Evolutionary conservation across 2,888 invertebrate species (phyloP).

Genomic region (Oscheius onirici): DNA sequence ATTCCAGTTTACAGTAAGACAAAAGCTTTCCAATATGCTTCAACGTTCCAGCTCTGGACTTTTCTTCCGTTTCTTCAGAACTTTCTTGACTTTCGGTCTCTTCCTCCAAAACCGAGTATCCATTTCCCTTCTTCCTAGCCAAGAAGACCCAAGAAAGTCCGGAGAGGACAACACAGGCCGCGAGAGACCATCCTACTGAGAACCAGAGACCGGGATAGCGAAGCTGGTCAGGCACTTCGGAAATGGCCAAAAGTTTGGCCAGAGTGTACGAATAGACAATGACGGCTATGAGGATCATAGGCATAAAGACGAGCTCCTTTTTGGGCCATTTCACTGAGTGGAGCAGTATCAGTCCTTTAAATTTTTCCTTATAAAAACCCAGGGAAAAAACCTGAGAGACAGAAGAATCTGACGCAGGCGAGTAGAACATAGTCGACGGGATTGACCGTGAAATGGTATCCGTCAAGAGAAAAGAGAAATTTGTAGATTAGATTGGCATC

Average conservation of each 20-base stretch:
- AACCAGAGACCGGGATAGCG: constrained; percentile 57
- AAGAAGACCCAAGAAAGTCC: constrained; percentile 46
- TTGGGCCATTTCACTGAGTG: background rate
- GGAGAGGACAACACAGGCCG: constrained; percentile 34
- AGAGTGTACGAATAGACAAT: constrained; percentile 53
- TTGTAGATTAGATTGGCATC: constrained; percentile 24
- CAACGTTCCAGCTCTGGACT: constrained; percentile 14
- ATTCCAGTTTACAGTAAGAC: constrained; percentile 58
- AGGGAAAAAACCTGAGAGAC: constrained; percentile 11
- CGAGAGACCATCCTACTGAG: constrained; percentile 46
- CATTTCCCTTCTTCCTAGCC: constrained; percentile 28
- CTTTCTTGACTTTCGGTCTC: background rate
- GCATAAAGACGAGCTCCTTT: constrained; percentile 15
- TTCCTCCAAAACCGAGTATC: background rate
- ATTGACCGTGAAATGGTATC: constrained; percentile 34
- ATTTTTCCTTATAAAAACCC: background rate
- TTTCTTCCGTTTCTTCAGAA: constrained; percentile 1
- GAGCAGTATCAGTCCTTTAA: background rate
- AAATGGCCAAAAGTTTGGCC: constrained; percentile 63
- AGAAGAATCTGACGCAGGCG: constrained; percentile 14
- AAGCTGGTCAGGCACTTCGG: constrained; percentile 54
- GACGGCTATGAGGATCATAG: constrained; percentile 36
- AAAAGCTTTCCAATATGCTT: constrained; percentile 61
- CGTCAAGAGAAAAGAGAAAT: constrained; percentile 27
- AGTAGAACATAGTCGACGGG: constrained; percentile 43